Conservation (phyloP, 2,797 vertebrate genomes). For the Bradypodion ventrale region DNA sequence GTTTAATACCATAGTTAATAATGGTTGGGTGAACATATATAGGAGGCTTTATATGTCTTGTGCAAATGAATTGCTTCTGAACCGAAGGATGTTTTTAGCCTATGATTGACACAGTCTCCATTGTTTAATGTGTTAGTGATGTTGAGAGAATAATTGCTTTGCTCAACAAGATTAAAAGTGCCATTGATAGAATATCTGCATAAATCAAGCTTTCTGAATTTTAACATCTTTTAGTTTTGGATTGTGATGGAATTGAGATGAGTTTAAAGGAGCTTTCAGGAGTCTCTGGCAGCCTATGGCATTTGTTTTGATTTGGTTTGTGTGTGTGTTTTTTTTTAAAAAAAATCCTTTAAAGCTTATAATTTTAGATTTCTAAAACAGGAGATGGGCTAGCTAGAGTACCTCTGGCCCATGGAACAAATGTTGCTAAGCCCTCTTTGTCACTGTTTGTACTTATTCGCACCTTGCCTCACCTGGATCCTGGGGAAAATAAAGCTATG, state of each 20-base stretch:
- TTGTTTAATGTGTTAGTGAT: background rate
- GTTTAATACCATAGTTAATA: too few relatives aligned
- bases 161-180: background rate
- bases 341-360: background rate
- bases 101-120: background rate
- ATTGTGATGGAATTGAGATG: background rate
- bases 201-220: background rate
- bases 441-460: too few relatives aligned
- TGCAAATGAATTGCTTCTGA: background rate
- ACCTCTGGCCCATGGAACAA: background rate
- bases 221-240: background rate
- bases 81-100: background rate
- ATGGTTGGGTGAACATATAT: background rate
- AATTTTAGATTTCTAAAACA: background rate
- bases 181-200: background rate
- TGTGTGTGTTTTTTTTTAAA: too few relatives aligned
- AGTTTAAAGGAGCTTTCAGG: too few relatives aligned
- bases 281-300: too few relatives aligned
- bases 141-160: background rate
- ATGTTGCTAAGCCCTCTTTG: background rate
- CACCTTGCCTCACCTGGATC: too few relatives aligned
- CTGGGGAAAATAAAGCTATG: too few relatives aligned
- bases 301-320: too few relatives aligned
- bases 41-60: background rate
- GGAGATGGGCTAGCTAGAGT: background rate